These are phyloP conservation scores for Micropoecilia bifurca DNA, from an alignment of 2,797 vertebrate genomes.

Conservation along the genomic window DNA sequence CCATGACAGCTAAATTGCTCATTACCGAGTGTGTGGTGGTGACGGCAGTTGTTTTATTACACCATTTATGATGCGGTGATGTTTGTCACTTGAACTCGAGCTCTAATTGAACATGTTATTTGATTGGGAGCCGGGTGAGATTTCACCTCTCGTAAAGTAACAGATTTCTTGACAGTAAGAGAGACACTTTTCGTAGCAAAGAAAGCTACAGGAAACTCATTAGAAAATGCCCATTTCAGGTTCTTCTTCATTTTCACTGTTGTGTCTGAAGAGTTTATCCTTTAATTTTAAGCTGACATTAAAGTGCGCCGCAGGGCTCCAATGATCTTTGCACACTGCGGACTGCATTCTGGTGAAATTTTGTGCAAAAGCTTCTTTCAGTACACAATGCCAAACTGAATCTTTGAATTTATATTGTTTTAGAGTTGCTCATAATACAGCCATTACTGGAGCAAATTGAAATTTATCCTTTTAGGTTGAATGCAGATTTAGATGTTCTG, in stretches of 20 bases:
- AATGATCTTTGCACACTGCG: background rate
- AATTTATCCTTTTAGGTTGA: background rate
- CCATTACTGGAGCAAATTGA: background rate
- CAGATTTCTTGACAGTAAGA: constrained; percentile 14
- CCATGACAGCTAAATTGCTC: constrained; percentile 64
- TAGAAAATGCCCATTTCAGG: constrained; percentile 30
- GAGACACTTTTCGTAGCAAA: background rate
- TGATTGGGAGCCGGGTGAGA: background rate
- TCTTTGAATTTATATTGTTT: background rate
- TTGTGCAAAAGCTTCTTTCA: background rate
- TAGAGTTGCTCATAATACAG: background rate
- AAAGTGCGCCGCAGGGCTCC: background rate
- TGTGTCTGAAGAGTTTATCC: constrained; percentile 35
- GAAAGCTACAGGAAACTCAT: constrained; percentile 7
- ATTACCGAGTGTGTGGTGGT: constrained; percentile 43
- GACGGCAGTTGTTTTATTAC: constrained; percentile 38
- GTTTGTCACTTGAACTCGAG: constrained; percentile 34
- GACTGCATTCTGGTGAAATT: background rate
- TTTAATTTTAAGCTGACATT: constrained; percentile 23
- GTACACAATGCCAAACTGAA: background rate
- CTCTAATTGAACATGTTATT: constrained; percentile 12
- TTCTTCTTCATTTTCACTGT: constrained; percentile 30
- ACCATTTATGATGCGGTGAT: constrained; percentile 6
- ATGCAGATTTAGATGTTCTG: background rate
- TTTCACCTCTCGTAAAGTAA: background rate